Base-by-base conservation (phyloP, 2,797 vertebrate species). In the Acestrorhynchus altus region DNA sequence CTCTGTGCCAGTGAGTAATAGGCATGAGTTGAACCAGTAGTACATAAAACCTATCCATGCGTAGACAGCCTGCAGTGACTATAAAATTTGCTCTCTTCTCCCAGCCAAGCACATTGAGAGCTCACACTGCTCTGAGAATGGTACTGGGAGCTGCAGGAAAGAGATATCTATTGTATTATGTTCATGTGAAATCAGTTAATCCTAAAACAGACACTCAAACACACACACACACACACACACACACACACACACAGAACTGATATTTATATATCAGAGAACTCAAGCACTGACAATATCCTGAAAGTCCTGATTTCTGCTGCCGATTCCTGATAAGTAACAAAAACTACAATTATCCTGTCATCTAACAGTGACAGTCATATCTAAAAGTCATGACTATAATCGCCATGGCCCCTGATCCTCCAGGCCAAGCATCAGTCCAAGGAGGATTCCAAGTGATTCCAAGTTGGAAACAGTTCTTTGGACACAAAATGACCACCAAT, bases 11-110 rank as follows among this genome's bases (percentile, higher is more conserved):
- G 31, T 49, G 44, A 69, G 54, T 47, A 76, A 61, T 49, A 60
- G 54, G 65, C 40, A 31, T 59, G 13, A 76, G 42, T 52, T 49
- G 52, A 70, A 61, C 57, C 42, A 52, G 66, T 61, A 40, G 20
- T 51, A 61, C 47, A 70, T 28, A 70, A 77, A 77, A 69, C 28
- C 54, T 16, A 67, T 46, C 56, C 42, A 59, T 49, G 71, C 44
- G 52, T 46, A 40, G 52, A 68, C 67, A 61, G 54, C 54, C 46
- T 56, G 57, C 54, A 74, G 46, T 67, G 54, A 42, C n/a, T 20
- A 52, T 59, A 40, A 74, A 77, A 77, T 39, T 18, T 22, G 28
- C 52, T 46, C 46, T 16, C 31, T 56, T 76, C 49, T 24, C 31
- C 31, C 46, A 31, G 52, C 39, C 22, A 44, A 67, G 49, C 60